phyloP scores from a whole-genome alignment of 2,888 invertebrate genomes.

The Poecilobothrus nobilitatus region DNA sequence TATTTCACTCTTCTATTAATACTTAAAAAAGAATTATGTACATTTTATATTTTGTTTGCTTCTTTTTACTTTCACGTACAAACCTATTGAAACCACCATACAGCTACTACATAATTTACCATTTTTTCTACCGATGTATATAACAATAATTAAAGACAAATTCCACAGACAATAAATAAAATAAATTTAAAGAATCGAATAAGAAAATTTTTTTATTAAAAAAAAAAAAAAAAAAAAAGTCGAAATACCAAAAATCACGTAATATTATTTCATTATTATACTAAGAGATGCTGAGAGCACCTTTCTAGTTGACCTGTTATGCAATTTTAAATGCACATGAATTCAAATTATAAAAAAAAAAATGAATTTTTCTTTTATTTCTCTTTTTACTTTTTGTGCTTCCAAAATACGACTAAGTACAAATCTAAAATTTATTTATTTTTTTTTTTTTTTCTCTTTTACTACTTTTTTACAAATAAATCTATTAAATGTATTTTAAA shows the following conservation, averaged over 20 bases:
- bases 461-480: too few species aligned
- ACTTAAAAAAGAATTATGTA: too few species aligned
- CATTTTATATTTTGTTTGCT: too few species aligned
- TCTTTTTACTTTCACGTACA: too few species aligned
- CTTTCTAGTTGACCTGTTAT: slow-evolving; percentile 7
- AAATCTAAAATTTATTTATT: too few species aligned
- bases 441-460: too few species aligned
- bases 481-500: too few species aligned
- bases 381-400: too few species aligned
- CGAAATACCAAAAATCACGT: background rate
- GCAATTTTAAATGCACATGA: slow-evolving; percentile 9
- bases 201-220: background rate
- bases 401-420: too few species aligned
- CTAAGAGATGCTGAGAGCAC: background rate
- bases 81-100: too few species aligned
- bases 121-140: background rate
- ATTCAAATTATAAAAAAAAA: background rate
- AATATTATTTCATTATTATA: background rate
- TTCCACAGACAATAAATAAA: background rate
- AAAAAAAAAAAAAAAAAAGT: background rate
- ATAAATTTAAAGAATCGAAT: background rate
- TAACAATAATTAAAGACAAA: background rate
- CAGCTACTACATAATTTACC: background rate
- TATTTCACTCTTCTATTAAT: too few species aligned
- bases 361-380: too few species aligned